phyloP scores from a whole-genome alignment of 2,888 invertebrate genomes.

The Scaptomyza reducta region DNA sequence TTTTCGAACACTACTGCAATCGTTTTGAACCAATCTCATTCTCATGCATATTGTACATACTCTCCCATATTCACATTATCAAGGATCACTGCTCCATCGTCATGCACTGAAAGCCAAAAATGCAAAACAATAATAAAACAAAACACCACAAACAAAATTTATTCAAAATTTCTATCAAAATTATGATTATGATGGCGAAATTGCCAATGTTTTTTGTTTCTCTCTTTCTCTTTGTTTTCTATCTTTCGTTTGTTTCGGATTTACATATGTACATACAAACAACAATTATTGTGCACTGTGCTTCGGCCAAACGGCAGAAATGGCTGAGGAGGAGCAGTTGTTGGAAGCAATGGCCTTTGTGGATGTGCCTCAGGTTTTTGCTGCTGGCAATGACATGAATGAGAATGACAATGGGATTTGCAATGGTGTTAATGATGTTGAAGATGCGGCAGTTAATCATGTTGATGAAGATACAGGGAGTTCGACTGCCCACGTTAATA shows the following conservation, averaged over 20 bases:
- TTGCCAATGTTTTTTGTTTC: conserved; percentile 41
- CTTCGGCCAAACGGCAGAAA: conserved; percentile 55
- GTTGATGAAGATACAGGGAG: conserved; percentile 38
- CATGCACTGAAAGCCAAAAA: conserved; percentile 35
- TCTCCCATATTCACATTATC: conserved; percentile 14
- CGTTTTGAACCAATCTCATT: not conserved
- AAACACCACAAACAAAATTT: conserved; percentile 16
- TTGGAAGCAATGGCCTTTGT: conserved; percentile 45
- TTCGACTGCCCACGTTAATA: conserved; percentile 44
- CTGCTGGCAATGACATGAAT: conserved; percentile 53
- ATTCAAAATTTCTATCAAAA: conserved; percentile 67
- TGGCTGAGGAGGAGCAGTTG: conserved; percentile 52
- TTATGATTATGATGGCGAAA: conserved; percentile 49
- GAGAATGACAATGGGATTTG: conserved; percentile 27
- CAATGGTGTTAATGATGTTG: conserved; percentile 27
- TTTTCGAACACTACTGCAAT: not conserved
- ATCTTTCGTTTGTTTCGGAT: conserved; percentile 56
- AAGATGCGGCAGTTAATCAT: conserved; percentile 21
- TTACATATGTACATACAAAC: conserved; percentile 27
- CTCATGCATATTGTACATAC: conserved; percentile 4
- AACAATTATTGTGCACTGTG: conserved; percentile 46
- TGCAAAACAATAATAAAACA: conserved; percentile 2
- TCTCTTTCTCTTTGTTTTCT: conserved; percentile 59
- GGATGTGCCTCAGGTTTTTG: conserved; percentile 61
- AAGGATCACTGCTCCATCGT: conserved; percentile 43